Percentiles rank a stretch among this genome's conserved stretches.
phyloP scores from a whole-genome alignment of 2,113 vertebrate species.

The Myrmecobius fasciatus region DNA sequence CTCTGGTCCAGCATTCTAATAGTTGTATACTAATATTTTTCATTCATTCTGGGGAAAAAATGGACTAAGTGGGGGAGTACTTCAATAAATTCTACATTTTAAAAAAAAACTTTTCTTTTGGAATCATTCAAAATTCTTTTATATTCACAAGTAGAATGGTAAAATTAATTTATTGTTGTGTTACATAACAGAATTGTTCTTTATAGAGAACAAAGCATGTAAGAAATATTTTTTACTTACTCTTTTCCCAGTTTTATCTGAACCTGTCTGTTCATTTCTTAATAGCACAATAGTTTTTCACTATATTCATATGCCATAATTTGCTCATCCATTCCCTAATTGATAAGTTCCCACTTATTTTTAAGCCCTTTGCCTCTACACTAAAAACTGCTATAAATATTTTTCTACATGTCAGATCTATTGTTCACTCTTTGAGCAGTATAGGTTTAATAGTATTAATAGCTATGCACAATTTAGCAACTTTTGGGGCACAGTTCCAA shows the following conservation, averaged over 20 bases:
- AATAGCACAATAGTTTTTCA: not conserved
- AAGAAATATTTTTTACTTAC: not conserved
- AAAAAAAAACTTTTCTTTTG: not conserved
- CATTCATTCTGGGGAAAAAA: not conserved
- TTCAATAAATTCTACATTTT: not conserved
- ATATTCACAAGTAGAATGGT: not conserved
- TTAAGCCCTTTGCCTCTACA: not conserved
- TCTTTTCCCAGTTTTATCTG: not conserved
- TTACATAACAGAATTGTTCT: not conserved
- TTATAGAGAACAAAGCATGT: not conserved
- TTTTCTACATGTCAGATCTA: not conserved
- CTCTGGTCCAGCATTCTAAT: not conserved
- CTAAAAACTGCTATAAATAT: not conserved
- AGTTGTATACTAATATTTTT: not conserved
- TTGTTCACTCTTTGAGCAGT: not conserved
- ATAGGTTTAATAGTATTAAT: not conserved
- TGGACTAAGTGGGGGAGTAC: not conserved
- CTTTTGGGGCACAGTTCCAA: not conserved
- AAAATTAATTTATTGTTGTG: not conserved
- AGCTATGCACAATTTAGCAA: not conserved
- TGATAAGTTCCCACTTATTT: not conserved
- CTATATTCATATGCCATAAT: not conserved
- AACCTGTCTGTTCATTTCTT: not conserved
- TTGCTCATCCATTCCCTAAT: not conserved
- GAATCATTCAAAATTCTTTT: not conserved